Conservation (phyloP, 2,113 vertebrate species). For the Collichthys lucidus region DNA sequence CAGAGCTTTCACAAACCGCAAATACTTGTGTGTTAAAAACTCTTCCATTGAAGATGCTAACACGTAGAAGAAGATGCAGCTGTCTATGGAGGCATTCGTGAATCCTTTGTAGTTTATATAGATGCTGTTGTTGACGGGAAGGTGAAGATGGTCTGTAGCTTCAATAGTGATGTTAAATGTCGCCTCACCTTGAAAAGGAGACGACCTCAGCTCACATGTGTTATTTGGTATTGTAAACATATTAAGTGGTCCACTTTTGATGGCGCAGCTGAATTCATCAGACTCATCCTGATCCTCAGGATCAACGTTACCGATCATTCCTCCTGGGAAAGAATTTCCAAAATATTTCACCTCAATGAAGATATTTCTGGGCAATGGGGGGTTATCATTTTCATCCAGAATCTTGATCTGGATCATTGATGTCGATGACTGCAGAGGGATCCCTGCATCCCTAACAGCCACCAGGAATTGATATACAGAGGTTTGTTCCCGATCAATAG, state of each 20-base stretch:
- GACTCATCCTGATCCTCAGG: conserved; percentile 81
- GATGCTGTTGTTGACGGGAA: conserved; percentile 82
- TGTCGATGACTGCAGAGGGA: conserved; percentile 79
- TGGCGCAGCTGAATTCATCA: conserved; percentile 78
- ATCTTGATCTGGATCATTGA: conserved; percentile 75
- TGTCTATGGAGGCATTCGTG: conserved; percentile 82
- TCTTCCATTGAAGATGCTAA: conserved; percentile 74
- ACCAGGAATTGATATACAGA: conserved; percentile 68
- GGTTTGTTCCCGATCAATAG: conserved; percentile 77
- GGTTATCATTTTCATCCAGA: conserved; percentile 85
- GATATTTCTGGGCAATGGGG: conserved; percentile 75
- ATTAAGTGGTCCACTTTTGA: conserved; percentile 75
- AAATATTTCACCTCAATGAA: conserved; percentile 86
- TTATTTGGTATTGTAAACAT: conserved; percentile 81
- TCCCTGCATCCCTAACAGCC: conserved; percentile 80
- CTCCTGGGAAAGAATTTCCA: conserved; percentile 83
- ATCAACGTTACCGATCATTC: conserved; percentile 81
- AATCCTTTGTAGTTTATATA: conserved; percentile 85
- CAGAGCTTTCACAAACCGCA: conserved; percentile 82
- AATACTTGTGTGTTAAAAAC: conserved; percentile 81
- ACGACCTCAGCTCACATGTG: conserved; percentile 83
- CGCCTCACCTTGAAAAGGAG: conserved; percentile 81
- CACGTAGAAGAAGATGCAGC: conserved; percentile 82
- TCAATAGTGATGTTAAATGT: conserved; percentile 83
- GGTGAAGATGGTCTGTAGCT: conserved; percentile 79